Conservation (phyloP, 2,888 invertebrate species). For the Tetramorium bicarinatum region DNA sequence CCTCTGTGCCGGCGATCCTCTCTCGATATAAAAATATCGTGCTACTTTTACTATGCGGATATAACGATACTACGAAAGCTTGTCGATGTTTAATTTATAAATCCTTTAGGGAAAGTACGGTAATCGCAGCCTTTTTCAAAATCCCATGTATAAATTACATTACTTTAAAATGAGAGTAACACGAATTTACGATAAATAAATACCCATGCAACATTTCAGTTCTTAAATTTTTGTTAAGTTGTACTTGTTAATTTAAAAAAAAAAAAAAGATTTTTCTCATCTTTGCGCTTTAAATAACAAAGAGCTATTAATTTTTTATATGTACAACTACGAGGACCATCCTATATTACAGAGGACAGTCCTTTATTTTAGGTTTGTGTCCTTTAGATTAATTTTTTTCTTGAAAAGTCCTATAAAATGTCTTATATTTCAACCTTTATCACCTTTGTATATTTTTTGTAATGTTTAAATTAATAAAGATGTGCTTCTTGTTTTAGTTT, state of each 20-base stretch:
- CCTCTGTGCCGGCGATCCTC: background rate
- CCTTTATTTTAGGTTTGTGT: too few species aligned
- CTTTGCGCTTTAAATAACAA: background rate
- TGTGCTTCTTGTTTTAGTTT: too few species aligned
- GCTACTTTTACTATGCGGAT: background rate
- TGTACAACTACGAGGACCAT: too few species aligned
- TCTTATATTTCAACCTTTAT: too few species aligned
- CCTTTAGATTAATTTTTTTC: too few species aligned
- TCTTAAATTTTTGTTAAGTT: constrained; percentile 1
- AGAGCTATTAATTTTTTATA: background rate
- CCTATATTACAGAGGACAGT: too few species aligned
- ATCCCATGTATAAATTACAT: background rate
- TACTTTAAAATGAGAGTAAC: background rate
- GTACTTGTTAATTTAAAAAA: background rate
- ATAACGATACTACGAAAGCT: constrained; percentile 28
- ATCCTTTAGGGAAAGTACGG: background rate
- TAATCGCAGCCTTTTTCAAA: background rate
- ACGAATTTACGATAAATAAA: background rate
- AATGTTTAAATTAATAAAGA: too few species aligned
- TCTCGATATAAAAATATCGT: constrained; percentile 37
- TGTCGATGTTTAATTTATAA: constrained; percentile 29
- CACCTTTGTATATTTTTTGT: too few species aligned
- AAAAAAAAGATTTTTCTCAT: background rate
- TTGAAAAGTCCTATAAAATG: too few species aligned
- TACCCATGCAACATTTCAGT: background rate